Percentiles rank a stretch among this genome's conserved stretches.
Evolutionary conservation across 2,113 vertebrate species (phyloP).

Genomic region (Heterotis niloticus): DNA sequence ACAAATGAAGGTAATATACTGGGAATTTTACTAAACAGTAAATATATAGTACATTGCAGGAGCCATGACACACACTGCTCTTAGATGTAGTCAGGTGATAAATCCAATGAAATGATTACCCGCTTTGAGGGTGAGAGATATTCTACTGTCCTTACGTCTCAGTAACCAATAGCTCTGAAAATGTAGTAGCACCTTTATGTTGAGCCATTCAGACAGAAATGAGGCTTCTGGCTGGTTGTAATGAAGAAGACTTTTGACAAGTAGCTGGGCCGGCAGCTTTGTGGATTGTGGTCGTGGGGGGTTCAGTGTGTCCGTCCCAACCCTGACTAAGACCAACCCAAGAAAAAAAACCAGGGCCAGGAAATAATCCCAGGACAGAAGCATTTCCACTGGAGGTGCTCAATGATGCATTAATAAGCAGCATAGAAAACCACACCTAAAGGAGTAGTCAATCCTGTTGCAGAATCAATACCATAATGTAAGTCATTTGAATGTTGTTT

Average conservation of each 20-base stretch:
- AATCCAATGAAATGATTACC: no score
- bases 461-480: background rate
- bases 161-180: no score
- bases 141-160: no score
- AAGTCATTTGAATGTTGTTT: no score
- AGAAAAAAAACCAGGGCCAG: background rate
- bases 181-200: no score
- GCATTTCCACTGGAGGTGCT: background rate
- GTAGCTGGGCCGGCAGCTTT: background rate
- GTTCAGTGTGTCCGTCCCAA: background rate
- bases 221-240: slow-evolving; percentile 6
- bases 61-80: background rate
- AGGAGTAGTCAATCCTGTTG: background rate
- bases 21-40: background rate
- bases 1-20: background rate
- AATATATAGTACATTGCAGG: background rate
- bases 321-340: background rate
- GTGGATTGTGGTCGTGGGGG: no score
- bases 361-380: background rate
- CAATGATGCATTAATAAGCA: background rate
- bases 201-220: no score
- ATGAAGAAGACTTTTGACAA: background rate
- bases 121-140: no score
- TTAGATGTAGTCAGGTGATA: background rate
- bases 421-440: no score